These are phyloP conservation scores for Drosophila nigricruria DNA, from an alignment of 2,888 invertebrate species.

Conservation along the genomic window DNA sequence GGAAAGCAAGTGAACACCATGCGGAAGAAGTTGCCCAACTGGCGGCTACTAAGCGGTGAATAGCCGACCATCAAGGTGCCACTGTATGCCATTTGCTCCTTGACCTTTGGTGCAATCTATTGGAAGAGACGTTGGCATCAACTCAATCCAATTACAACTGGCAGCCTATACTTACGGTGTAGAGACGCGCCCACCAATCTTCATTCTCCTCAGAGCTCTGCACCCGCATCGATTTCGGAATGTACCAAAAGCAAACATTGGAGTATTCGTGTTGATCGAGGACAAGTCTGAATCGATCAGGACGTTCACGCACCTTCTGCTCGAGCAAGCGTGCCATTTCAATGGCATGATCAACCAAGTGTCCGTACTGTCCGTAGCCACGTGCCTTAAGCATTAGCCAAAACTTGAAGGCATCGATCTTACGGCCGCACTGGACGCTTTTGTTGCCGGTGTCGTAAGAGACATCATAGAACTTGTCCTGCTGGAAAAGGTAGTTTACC, in stretches of 20 bases:
- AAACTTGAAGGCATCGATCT: slow-evolving; percentile 95
- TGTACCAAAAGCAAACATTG: slow-evolving; percentile 96
- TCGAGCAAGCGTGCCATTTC: slow-evolving; percentile 87
- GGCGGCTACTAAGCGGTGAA: slow-evolving; percentile 88
- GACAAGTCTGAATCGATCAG: slow-evolving; percentile 88
- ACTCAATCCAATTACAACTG: neutral
- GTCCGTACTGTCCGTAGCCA: slow-evolving; percentile 88
- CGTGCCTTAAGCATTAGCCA: slow-evolving; percentile 97
- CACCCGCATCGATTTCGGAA: slow-evolving; percentile 87
- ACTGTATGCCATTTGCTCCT: slow-evolving; percentile 88
- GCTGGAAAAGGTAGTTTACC: slow-evolving; percentile 92
- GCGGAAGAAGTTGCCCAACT: slow-evolving; percentile 91
- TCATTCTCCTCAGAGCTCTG: slow-evolving; percentile 78
- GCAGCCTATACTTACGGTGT: slow-evolving; percentile 74
- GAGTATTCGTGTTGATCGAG: slow-evolving; percentile 89
- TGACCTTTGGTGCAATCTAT: slow-evolving; percentile 89
- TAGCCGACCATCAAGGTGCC: slow-evolving; percentile 92
- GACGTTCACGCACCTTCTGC: slow-evolving; percentile 86
- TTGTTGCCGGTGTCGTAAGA: slow-evolving; percentile 94
- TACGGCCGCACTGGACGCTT: slow-evolving; percentile 96
- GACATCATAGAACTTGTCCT: slow-evolving; percentile 93
- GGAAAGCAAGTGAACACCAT: slow-evolving; percentile 92
- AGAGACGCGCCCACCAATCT: slow-evolving; percentile 86
- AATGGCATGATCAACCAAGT: slow-evolving; percentile 89
- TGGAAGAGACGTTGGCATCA: neutral